Percentiles rank a stretch among this genome's conserved stretches.
Conservation (phyloP, 2,888 invertebrate species). For the Prosapia bicincta region DNA sequence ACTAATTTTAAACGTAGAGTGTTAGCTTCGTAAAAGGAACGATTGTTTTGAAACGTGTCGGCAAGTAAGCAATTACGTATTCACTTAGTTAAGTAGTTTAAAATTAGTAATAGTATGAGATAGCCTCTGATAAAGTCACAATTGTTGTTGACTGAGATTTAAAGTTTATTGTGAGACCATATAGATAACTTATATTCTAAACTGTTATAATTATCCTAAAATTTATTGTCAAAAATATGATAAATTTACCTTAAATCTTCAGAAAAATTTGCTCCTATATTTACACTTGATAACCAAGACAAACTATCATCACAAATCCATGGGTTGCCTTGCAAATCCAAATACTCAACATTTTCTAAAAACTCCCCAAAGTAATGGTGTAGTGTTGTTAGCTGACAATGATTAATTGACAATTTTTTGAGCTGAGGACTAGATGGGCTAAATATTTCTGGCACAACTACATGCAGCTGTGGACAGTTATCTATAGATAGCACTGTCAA, state of each 20-base stretch:
- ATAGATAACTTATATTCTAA: no score
- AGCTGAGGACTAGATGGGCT: background rate
- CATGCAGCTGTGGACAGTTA: background rate
- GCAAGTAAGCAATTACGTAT: no score
- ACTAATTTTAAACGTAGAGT: no score
- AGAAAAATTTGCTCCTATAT: background rate
- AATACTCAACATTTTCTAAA: background rate
- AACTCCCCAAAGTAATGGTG: background rate
- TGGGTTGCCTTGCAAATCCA: constrained; percentile 13
- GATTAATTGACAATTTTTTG: background rate
- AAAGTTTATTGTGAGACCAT: no score
- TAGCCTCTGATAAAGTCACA: no score
- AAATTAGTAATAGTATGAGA: no score
- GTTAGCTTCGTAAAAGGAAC: no score
- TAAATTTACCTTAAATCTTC: constrained; percentile 6
- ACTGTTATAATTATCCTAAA: no score
- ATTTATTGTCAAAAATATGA: no score
- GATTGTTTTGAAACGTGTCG: no score
- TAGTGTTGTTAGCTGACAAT: background rate
- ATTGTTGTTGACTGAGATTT: no score
- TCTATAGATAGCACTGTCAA: background rate
- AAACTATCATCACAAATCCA: constrained; percentile 13
- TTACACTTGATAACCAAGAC: background rate
- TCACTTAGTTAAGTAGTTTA: no score
- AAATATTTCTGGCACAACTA: constrained; percentile 5